phyloP scores from a whole-genome alignment of 2,797 vertebrate species.

The Characodon lateralis region DNA sequence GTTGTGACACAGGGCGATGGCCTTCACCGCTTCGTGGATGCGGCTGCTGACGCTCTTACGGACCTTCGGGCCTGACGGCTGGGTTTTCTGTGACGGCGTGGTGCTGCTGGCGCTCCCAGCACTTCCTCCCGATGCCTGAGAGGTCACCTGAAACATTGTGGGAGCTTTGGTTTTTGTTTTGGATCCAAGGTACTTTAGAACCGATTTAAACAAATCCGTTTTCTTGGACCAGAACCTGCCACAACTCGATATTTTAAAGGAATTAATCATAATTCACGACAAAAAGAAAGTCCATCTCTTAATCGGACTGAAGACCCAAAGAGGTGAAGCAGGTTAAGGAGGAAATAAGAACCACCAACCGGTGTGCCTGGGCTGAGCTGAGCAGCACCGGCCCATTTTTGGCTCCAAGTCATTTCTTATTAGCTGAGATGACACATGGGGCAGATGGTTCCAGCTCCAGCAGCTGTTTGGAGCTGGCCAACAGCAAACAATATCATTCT shows the following conservation, averaged over 20 bases:
- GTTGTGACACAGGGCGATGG: slow-evolving; percentile 95
- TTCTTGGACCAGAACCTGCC: neutral
- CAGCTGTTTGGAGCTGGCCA: slow-evolving; percentile 73
- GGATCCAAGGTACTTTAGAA: neutral
- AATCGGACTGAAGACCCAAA: too few species aligned
- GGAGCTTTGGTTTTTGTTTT: neutral
- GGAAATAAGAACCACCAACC: neutral
- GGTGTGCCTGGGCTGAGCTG: neutral
- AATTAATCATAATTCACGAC: neutral
- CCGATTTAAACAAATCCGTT: neutral
- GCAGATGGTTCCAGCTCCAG: slow-evolving; percentile 66
- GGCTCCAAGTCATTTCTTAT: slow-evolving; percentile 65
- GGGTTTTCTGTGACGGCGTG: slow-evolving; percentile 81
- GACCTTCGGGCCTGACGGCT: slow-evolving; percentile 85
- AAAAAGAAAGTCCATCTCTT: too few species aligned
- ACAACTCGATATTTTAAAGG: neutral
- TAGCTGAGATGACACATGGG: slow-evolving; percentile 70
- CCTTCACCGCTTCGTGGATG: slow-evolving; percentile 94
- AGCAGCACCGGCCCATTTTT: slow-evolving; percentile 41
- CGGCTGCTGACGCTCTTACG: slow-evolving; percentile 93
- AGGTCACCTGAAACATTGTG: slow-evolving; percentile 41
- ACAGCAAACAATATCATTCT: slow-evolving; percentile 68
- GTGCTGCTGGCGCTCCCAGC: slow-evolving; percentile 53
- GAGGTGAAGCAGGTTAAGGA: neutral
- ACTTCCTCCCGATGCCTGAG: slow-evolving; percentile 52